Conservation (phyloP, 2,888 invertebrate genomes). For the Hemistola chrysoprasaria region DNA sequence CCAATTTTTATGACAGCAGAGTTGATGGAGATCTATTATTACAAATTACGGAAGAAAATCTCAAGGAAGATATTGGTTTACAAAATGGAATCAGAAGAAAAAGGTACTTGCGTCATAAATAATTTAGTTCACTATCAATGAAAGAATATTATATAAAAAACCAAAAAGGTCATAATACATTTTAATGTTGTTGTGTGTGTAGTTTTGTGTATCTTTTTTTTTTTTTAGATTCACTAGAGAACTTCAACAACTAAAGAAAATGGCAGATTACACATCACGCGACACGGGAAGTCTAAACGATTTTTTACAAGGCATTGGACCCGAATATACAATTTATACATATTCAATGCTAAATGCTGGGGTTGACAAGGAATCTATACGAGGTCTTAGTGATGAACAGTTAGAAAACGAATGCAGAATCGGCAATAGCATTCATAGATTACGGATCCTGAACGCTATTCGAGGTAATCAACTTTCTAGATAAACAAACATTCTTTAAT, state of each 20-base stretch:
- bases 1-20: constrained; percentile 93
- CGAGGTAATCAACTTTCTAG: constrained; percentile 73
- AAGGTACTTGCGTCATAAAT: no score
- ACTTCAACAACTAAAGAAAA: constrained; percentile 94
- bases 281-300: constrained; percentile 95
- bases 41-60: constrained; percentile 95
- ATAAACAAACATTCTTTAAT: constrained; percentile 10
- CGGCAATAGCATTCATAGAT: constrained; percentile 95
- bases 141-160: background rate
- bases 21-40: constrained; percentile 98
- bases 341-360: constrained; percentile 98
- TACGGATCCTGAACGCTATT: constrained; percentile 94
- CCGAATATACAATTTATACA: constrained; percentile 97
- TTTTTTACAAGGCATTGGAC: constrained; percentile 91
- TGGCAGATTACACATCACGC: constrained; percentile 97
- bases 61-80: constrained; percentile 95
- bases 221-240: constrained; percentile 92
- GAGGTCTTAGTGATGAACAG: constrained; percentile 95
- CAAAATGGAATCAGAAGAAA: constrained; percentile 96
- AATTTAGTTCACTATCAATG: constrained; percentile 1
- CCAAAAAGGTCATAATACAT: no score
- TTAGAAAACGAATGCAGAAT: constrained; percentile 95
- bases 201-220: no score
- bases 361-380: constrained; percentile 94
- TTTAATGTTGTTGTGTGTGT: no score